Base-by-base conservation (phyloP, 2,888 invertebrate genomes). In the Erebia epiphron region DNA sequence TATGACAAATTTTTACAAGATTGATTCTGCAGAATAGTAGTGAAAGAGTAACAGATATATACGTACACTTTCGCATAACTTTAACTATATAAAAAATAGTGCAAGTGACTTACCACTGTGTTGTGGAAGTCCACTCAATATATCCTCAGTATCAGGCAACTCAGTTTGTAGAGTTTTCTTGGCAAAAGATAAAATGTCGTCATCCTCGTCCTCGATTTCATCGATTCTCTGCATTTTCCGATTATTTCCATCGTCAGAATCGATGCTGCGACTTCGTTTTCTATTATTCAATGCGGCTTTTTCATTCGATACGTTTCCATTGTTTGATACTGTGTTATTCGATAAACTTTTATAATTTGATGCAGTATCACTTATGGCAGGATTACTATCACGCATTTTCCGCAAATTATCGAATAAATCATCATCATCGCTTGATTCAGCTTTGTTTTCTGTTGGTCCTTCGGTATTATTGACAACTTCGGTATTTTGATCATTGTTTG, bases 171-270 rank as follows among this genome's bases (percentile, higher is more conserved):
- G 77, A 0, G 92, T 92, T 76, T 87, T 89, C 80, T 89, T 93
- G 11, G 91, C 92, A 73, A 92, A 93, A n/a, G 88, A 86, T 57
- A 92, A 73, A 49, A 93, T 88, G 74, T 92, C 90, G 52, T 90
- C 88, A 64, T 85, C 86, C 57, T 87, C 86, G 41, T 86, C 82
- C 10, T 72, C 69, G 1, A 73, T 78, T 75, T 91, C 89, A 57
- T 86, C 85, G 46, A 90, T 89, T 80, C 86, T 90, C 74, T 85
- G 87, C 86, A 92, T 85, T 77, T 91, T 92, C 73, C 81, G 82
- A 67, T 79, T 80, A 57, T 78, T 83, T 1, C 79, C 82, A 9
- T 86, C 85, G 16, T 87, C 84, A 0, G 88, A 85, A 49, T 87
- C 88, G 9, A 79, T 67, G 69, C 90, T 92, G 52, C 90, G 89